These are phyloP conservation scores for Amblyopsis rosae DNA, from an alignment of 2,113 vertebrate genomes.

Conservation along the genomic window DNA sequence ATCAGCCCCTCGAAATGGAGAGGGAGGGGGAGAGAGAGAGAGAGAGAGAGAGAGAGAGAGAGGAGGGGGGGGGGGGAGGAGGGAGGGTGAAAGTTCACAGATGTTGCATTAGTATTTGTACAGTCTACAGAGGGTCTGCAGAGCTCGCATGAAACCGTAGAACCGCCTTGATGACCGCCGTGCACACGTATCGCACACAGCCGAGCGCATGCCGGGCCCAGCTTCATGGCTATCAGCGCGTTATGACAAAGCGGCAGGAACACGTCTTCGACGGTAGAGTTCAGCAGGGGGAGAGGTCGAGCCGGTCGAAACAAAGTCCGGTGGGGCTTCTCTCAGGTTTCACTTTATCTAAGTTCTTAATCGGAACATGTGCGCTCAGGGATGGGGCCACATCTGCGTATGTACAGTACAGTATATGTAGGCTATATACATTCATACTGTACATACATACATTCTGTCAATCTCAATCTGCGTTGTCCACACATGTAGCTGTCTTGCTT, in stretches of 20 bases:
- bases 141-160: constrained; percentile 66
- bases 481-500: constrained; percentile 20
- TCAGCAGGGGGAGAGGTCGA: constrained; percentile 27
- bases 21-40: not conserved
- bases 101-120: constrained; percentile 62
- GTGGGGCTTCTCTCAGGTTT: constrained; percentile 45
- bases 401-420: constrained; percentile 24
- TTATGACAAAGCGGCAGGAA: constrained; percentile 32
- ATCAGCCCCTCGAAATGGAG: no score
- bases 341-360: constrained; percentile 43
- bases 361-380: constrained; percentile 50
- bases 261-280: constrained; percentile 1
- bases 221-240: constrained; percentile 52
- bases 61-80: constrained; percentile 31
- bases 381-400: constrained; percentile 41
- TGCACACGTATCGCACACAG: constrained; percentile 36
- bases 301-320: not conserved
- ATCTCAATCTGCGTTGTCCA: not conserved
- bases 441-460: no score
- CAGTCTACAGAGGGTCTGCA: constrained; percentile 51
- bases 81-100: constrained; percentile 23
- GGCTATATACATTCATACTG: not conserved
- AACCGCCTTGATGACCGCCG: constrained; percentile 56
- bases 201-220: constrained; percentile 26
- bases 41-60: constrained; percentile 8